Conservation (phyloP, 2,888 invertebrate species). For the Drosophila lutescens region DNA sequence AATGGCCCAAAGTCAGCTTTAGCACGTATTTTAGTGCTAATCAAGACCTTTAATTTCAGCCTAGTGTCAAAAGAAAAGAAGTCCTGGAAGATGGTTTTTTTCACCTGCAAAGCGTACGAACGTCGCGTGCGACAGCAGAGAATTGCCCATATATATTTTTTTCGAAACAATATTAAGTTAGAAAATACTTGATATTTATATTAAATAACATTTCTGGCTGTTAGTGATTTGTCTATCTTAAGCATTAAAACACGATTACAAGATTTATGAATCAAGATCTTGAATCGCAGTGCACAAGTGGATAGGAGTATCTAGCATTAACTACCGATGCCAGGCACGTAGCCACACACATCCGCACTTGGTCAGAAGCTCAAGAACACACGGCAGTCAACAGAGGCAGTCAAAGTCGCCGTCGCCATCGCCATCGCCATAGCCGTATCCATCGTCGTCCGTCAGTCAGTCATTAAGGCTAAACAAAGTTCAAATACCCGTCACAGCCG, state of each 20-base stretch:
- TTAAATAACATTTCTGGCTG: too few species aligned
- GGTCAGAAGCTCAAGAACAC: conserved; percentile 69
- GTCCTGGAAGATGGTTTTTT: too few species aligned
- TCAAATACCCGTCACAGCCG: conserved; percentile 50
- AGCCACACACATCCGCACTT: conserved; percentile 65
- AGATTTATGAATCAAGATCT: conserved; percentile 1
- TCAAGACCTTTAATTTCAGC: too few species aligned
- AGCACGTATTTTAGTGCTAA: too few species aligned
- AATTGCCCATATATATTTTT: too few species aligned
- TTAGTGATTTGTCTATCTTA: not conserved
- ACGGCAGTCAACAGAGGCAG: conserved; percentile 27
- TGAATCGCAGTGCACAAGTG: conserved; percentile 16
- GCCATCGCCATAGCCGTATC: conserved; percentile 21
- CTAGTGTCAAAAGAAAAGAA: too few species aligned
- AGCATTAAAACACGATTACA: conserved; percentile 11
- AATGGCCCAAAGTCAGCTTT: too few species aligned
- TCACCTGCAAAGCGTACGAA: too few species aligned
- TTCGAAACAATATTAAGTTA: too few species aligned
- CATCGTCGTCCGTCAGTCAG: conserved; percentile 43
- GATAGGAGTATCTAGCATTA: conserved; percentile 20
- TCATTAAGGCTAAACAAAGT: conserved; percentile 56
- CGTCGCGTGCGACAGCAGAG: too few species aligned
- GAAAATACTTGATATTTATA: too few species aligned
- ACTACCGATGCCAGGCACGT: conserved; percentile 64
- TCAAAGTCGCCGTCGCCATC: conserved; percentile 39